Evolutionary conservation across 2,888 invertebrate species (phyloP).

Genomic region (Clanis bilineata): DNA sequence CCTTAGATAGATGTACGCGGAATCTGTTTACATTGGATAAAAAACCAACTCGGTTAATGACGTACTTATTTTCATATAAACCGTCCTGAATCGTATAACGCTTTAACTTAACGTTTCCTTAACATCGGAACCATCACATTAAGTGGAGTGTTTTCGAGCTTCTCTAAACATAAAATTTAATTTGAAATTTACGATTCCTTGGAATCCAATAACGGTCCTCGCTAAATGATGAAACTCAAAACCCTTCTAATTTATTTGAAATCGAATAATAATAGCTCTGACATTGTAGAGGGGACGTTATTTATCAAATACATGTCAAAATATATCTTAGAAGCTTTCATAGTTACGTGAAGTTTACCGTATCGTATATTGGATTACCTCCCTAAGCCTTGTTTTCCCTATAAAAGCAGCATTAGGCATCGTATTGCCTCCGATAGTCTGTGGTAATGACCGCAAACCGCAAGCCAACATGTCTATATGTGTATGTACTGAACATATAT

Average conservation of each 20-base stretch:
- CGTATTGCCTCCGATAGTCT: constrained; percentile 62
- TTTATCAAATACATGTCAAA: constrained; percentile 20
- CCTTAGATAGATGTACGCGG: constrained; percentile 14
- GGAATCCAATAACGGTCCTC: constrained; percentile 56
- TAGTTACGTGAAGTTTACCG: constrained; percentile 13
- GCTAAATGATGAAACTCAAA: constrained; percentile 49
- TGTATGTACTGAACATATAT: not conserved
- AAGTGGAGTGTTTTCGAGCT: constrained; percentile 42
- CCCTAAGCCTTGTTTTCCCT: constrained; percentile 46
- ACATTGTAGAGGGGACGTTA: constrained; percentile 28
- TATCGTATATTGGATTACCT: constrained; percentile 42
- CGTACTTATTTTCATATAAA: constrained; percentile 20
- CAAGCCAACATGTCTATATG: constrained; percentile 50
- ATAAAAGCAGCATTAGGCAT: constrained; percentile 50
- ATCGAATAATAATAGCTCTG: constrained; percentile 42
- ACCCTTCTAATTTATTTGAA: constrained; percentile 55
- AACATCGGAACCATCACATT: constrained; percentile 32
- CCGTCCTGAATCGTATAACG: constrained; percentile 22
- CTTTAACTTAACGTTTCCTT: constrained; percentile 31
- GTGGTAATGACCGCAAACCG: constrained; percentile 62
- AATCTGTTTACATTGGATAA: constrained; percentile 30
- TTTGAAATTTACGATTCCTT: constrained; percentile 47
- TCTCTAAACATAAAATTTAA: constrained; percentile 45
- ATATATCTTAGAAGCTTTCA: constrained; percentile 10
- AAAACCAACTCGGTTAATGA: constrained; percentile 27